phyloP scores from a whole-genome alignment of 2,888 invertebrate species.

The Altica lythri region DNA sequence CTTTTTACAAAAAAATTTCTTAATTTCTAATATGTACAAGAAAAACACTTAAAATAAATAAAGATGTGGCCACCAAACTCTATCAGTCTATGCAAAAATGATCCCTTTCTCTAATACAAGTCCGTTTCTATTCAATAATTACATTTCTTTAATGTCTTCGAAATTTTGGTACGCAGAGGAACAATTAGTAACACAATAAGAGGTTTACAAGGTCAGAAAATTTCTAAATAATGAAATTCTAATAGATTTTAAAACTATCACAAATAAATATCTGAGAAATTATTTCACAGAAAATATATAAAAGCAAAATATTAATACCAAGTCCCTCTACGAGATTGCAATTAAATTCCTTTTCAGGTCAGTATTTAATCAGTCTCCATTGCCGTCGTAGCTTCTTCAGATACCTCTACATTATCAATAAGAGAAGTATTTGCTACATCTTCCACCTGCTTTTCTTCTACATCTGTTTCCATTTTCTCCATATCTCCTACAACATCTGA shows the following conservation, averaged over 20 bases:
- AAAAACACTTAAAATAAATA: conserved; percentile 1
- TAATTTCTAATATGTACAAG: conserved; percentile 20
- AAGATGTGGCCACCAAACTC: background rate
- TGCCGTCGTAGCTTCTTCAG: conserved; percentile 20
- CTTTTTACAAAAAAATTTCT: conserved; percentile 24
- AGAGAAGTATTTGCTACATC: background rate
- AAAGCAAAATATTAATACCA: too few relatives aligned
- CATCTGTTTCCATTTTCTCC: conserved; percentile 22
- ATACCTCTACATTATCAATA: background rate
- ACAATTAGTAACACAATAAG: too few relatives aligned
- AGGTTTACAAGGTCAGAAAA: too few relatives aligned
- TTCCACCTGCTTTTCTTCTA: conserved; percentile 5
- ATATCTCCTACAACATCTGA: conserved; percentile 28
- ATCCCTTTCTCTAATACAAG: too few relatives aligned
- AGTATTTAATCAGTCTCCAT: conserved; percentile 33
- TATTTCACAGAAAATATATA: too few relatives aligned
- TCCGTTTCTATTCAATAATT: too few relatives aligned
- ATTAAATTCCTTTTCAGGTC: background rate
- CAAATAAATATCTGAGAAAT: too few relatives aligned
- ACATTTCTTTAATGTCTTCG: too few relatives aligned
- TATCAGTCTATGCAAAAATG: background rate
- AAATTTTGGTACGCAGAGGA: too few relatives aligned
- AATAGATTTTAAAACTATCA: too few relatives aligned
- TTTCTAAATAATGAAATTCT: too few relatives aligned
- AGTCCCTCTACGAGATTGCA: background rate